Base-by-base conservation (phyloP, 2,797 vertebrate species). In the Protonibea diacanthus region DNA sequence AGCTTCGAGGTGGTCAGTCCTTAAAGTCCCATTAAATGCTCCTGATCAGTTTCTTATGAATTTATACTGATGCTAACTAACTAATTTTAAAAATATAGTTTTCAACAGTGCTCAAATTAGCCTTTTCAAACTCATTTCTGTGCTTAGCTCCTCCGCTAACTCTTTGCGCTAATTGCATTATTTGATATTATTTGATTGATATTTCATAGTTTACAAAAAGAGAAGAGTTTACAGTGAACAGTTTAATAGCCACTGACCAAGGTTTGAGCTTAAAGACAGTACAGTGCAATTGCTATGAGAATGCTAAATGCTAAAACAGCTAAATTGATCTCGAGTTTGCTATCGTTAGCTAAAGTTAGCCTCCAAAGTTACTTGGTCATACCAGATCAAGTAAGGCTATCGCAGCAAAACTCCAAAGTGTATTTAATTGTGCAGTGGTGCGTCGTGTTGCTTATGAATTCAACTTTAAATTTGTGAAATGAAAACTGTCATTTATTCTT, bases 301-400 rank as follows among this genome's bases (percentile, higher is more conserved):
- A 29, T 29, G 27, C 27, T 53, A 38, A 21, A 59, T 51, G 45
- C 8, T 8, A 11, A 45, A 33, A 45, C 23, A 21, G 45, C 29
- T 61, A 17, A 53, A 67, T 21, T 3, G 18, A 52, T 29, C 1
- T 20, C 18, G 8, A 17, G 2, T 44, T 21, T 65, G 25, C 1
- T 18, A 49, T 59, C 9, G 38, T 64, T 29, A 20, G 44, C 27
- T 23, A 59, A 47, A 18, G 55, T 65, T 45, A 60, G 55, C 61
- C n/a, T 25, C 6, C 18, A 45, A 58, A 58, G 5, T 14, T 45
- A 18, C n/a, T 23, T 29, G 10, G 21, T 45, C 18, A 42, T 4
- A 29, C n/a, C 14, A 51, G 49, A 47, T 14, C 8, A 57, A 63
- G n/a, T 18, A 5, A 7, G 6, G 5, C 33, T 29, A 4, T 1